A percentile compares a stretch with the other conserved stretches of the same genome.
Evolutionary conservation across 2,888 invertebrate species (phyloP).

Genomic region (Epicampocera succincta): DNA sequence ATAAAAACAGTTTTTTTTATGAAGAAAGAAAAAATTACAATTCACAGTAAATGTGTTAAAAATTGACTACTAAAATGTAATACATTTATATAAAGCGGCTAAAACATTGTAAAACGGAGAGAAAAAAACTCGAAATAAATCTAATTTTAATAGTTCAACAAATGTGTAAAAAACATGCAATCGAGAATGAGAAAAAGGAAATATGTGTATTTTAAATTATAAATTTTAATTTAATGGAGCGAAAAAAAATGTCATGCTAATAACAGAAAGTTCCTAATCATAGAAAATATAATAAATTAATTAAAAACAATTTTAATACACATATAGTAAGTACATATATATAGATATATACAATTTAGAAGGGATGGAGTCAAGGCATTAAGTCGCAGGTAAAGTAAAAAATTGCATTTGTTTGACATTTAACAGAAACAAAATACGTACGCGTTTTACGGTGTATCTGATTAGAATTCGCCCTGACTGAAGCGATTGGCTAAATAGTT

Average conservation of each 20-base stretch:
- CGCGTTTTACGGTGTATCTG: too few species aligned
- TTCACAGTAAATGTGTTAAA: slow-evolving; percentile 43
- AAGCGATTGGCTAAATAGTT: too few species aligned
- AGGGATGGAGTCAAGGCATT: too few species aligned
- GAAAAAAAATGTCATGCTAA: background rate
- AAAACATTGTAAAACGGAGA: background rate
- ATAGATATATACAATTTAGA: too few species aligned
- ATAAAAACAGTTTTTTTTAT: slow-evolving; percentile 26
- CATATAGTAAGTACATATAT: too few species aligned
- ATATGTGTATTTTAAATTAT: slow-evolving; percentile 19
- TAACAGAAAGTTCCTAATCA: too few species aligned
- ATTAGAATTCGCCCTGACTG: too few species aligned
- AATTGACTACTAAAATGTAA: slow-evolving; percentile 41
- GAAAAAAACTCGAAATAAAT: slow-evolving; percentile 33
- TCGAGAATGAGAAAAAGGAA: background rate
- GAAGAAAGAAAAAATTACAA: slow-evolving; percentile 27
- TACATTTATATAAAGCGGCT: background rate
- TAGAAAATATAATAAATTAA: too few species aligned
- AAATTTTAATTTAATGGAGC: slow-evolving; percentile 28
- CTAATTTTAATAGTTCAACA: slow-evolving; percentile 26
- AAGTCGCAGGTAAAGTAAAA: too few species aligned
- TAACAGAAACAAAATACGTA: too few species aligned
- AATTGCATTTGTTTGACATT: too few species aligned
- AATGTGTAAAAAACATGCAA: slow-evolving; percentile 52
- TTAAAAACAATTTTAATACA: too few species aligned